Percentiles rank a stretch among this genome's conserved stretches.
These are phyloP conservation scores for Trichonephila clavata DNA, from an alignment of 1,140 invertebrate species.

Conservation along the genomic window DNA sequence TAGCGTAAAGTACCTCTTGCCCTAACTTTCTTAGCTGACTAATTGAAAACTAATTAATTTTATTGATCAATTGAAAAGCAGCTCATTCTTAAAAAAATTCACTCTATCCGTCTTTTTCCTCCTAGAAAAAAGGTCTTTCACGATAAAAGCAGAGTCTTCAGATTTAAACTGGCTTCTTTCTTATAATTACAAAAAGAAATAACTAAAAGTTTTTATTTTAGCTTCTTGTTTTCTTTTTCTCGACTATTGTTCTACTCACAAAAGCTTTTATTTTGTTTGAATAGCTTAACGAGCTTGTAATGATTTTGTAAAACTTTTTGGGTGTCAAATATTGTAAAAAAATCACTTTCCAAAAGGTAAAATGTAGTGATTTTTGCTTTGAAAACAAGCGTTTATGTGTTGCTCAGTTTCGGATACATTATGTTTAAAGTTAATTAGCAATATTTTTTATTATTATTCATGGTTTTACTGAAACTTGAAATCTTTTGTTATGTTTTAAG, in stretches of 20 bases:
- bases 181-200: constrained; percentile 33
- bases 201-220: constrained; percentile 20
- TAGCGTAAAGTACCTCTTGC: neutral
- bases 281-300: constrained; percentile 55
- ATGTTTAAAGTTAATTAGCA: constrained; percentile 42
- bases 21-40: neutral
- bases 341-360: neutral
- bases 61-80: constrained; percentile 24
- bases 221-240: neutral
- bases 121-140: neutral
- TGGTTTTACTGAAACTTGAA: neutral
- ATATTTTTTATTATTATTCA: neutral
- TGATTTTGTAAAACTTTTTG: constrained; percentile 40
- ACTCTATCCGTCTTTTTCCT: neutral
- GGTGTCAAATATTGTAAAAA: constrained; percentile 34
- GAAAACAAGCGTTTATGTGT: neutral
- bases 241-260: constrained; percentile 29
- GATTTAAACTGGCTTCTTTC: constrained; percentile 29
- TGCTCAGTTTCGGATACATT: neutral
- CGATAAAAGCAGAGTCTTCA: neutral
- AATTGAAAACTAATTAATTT: constrained; percentile 74
- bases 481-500: neutral
- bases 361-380: constrained; percentile 1
- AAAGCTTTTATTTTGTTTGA: constrained; percentile 50
- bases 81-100: neutral